Percentiles rank a stretch among this genome's conserved stretches.
Conservation (phyloP, 2,797 vertebrate genomes). For the Chloroceryle amazona region DNA sequence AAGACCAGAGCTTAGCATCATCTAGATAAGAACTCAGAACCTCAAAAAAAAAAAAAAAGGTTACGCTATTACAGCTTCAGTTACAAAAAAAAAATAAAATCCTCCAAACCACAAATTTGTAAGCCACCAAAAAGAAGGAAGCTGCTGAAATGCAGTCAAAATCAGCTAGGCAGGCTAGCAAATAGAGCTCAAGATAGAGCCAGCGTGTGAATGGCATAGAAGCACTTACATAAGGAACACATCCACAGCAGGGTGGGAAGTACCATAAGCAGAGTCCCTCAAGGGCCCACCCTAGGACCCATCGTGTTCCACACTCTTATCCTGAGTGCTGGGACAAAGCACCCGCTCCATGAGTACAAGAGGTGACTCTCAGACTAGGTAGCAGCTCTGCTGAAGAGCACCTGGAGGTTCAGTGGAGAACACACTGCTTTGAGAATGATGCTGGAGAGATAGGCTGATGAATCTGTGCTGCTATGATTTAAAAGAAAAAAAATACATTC, state of each 20-base stretch:
- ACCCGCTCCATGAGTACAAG: accelerated
- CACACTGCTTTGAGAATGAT: neutral
- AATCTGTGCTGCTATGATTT: neutral
- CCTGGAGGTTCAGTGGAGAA: neutral
- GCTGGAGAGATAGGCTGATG: accelerated
- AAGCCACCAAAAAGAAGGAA: constrained; percentile 1
- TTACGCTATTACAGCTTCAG: neutral
- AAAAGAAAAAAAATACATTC: neutral
- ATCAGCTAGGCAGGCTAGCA: neutral
- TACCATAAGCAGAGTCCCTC: neutral
- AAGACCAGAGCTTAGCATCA: neutral
- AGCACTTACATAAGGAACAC: accelerated
- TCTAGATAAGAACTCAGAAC: constrained; percentile 7
- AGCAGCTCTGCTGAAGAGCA: neutral
- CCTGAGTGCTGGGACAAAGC: neutral
- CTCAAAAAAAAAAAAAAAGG: neutral
- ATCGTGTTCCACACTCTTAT: accelerated
- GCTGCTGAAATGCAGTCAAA: neutral
- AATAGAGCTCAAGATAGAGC: neutral
- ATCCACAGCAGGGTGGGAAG: accelerated
- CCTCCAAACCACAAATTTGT: neutral
- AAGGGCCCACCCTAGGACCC: too few relatives aligned
- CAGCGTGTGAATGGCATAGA: accelerated
- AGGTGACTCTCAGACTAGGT: accelerated
- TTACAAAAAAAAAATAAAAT: neutral